A percentile compares a stretch with the other conserved stretches of the same genome.
These are phyloP conservation scores for Zapus hudsonius DNA, from an alignment of 2,113 vertebrate genomes.

Conservation along the genomic window DNA sequence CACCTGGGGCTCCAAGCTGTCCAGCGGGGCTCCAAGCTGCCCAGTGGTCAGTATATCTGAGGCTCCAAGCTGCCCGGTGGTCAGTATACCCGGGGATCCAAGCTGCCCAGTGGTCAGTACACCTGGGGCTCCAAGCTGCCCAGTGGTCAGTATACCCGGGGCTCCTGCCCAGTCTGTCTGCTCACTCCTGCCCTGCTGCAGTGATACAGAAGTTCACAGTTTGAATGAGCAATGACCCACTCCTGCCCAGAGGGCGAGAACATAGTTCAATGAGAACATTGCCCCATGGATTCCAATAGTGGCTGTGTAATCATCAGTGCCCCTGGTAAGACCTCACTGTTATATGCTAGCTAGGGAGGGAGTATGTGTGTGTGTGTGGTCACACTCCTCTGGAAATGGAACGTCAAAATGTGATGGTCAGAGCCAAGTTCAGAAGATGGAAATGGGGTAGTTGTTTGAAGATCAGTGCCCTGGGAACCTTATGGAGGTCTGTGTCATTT, in stretches of 20 bases:
- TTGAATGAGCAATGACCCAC: accelerated
- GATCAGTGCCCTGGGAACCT: background rate
- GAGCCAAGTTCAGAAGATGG: background rate
- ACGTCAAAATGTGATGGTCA: background rate
- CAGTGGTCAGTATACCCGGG: background rate
- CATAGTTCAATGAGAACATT: too few relatives aligned
- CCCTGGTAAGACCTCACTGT: background rate
- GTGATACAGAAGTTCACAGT: background rate
- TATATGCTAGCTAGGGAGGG: background rate
- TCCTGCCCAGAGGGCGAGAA: background rate
- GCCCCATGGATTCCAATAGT: background rate
- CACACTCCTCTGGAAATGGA: background rate
- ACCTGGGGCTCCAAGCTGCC: background rate
- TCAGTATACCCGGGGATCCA: too few relatives aligned
- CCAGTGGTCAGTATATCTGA: background rate
- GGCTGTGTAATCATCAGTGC: too few relatives aligned
- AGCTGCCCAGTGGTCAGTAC: accelerated
- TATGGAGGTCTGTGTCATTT: background rate
- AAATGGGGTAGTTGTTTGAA: background rate
- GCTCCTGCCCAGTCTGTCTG: background rate
- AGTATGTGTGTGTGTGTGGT: background rate
- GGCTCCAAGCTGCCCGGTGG: background rate
- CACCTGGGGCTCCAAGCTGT: background rate
- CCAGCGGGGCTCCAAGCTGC: too few relatives aligned
- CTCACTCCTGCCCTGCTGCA: too few relatives aligned